Percentiles rank a stretch among this genome's conserved stretches.
Evolutionary conservation across 2,797 vertebrate species (phyloP).

Genomic region (Ciconia nigra): DNA sequence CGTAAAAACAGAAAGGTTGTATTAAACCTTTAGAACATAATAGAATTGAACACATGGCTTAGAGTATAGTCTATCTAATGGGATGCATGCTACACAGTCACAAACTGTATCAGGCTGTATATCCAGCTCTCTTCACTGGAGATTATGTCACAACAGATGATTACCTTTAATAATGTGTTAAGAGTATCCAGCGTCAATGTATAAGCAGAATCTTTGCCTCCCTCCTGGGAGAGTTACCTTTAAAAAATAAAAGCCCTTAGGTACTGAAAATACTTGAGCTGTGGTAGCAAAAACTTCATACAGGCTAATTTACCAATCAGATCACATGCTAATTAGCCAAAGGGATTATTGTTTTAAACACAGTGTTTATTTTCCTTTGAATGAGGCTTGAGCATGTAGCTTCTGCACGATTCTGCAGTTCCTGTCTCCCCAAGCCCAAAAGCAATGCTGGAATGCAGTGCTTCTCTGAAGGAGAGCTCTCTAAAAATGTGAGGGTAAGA

Average conservation of each 20-base stretch:
- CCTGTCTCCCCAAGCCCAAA: not conserved
- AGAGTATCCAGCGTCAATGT: not conserved
- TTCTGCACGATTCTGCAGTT: not conserved
- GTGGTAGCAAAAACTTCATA: not conserved
- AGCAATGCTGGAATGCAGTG: not conserved
- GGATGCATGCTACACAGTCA: not conserved
- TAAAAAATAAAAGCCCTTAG: not conserved
- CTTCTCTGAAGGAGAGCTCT: not conserved
- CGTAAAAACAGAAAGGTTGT: not conserved
- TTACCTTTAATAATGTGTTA: not conserved
- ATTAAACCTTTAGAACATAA: not conserved
- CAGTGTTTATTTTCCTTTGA: not conserved
- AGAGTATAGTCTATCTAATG: not conserved
- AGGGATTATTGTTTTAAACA: constrained; percentile 14
- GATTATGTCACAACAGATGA: not conserved
- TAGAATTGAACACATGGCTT: not conserved
- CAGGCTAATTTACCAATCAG: constrained; percentile 9
- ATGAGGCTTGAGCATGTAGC: not conserved
- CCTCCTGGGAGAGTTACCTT: not conserved
- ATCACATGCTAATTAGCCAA: constrained; percentile 6
- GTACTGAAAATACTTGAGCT: not conserved
- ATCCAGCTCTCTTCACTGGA: not conserved
- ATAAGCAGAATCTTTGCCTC: not conserved
- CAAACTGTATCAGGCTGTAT: not conserved
- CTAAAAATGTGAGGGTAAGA: constrained; percentile 15